Percentiles rank a stretch among this genome's conserved stretches.
Evolutionary conservation across 2,113 vertebrate genomes (phyloP).

Genomic region (Speoplatyrhinus poulsoni): DNA sequence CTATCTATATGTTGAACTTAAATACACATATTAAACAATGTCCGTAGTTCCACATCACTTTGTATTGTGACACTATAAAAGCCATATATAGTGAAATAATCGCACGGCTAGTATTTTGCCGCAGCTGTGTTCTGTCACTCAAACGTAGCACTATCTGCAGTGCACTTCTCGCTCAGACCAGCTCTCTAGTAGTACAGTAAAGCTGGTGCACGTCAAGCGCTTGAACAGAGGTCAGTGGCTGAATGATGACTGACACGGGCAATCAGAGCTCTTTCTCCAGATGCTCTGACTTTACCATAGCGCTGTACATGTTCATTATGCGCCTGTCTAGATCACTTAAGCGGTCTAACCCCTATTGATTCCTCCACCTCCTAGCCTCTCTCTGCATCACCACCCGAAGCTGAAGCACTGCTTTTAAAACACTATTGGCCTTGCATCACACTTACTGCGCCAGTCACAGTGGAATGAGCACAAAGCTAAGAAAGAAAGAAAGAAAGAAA

Average conservation of each 20-base stretch:
- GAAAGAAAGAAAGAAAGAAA: neutral
- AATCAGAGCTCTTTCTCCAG: conserved; percentile 39
- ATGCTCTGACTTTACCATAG: conserved; percentile 37
- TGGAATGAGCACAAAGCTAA: conserved; percentile 23
- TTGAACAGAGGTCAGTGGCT: conserved; percentile 35
- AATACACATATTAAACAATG: too few species aligned
- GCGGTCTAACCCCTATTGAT: conserved; percentile 45
- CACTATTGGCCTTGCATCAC: conserved; percentile 33
- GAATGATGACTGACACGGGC: conserved; percentile 50
- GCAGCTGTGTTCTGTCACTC: too few species aligned
- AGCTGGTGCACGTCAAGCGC: conserved; percentile 1
- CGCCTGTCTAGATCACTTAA: conserved; percentile 39
- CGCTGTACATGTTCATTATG: conserved; percentile 41
- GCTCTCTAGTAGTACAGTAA: neutral
- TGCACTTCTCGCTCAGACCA: neutral
- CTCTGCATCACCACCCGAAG: conserved; percentile 22
- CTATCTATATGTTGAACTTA: neutral
- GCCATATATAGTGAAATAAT: too few species aligned
- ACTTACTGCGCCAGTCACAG: conserved; percentile 42
- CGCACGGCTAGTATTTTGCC: too few species aligned
- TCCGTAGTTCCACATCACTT: too few species aligned
- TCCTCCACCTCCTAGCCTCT: conserved; percentile 8
- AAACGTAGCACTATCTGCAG: neutral
- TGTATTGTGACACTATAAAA: too few species aligned
- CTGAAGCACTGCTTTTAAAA: conserved; percentile 30